These are phyloP conservation scores for Tachina grossa DNA, from an alignment of 2,888 invertebrate genomes.

Conservation along the genomic window DNA sequence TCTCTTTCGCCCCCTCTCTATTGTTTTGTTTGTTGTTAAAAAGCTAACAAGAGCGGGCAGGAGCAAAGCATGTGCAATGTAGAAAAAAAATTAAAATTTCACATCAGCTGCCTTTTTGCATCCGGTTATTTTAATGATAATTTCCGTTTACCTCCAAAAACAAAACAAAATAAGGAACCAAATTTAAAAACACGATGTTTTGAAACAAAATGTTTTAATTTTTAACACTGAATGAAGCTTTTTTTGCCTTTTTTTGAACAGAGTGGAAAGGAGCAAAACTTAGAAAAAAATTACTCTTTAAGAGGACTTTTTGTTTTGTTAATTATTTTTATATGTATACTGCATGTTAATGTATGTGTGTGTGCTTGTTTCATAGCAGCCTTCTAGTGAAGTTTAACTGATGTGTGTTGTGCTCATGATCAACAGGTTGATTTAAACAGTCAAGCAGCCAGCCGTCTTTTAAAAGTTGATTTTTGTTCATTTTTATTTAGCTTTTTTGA, in stretches of 20 bases:
- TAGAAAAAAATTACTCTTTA: constrained; percentile 17
- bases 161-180: constrained; percentile 55
- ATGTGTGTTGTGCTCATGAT: constrained; percentile 41
- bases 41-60: neutral
- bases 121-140: constrained; percentile 68
- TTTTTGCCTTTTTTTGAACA: neutral
- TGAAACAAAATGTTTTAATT: constrained; percentile 28
- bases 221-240: constrained; percentile 13
- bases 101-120: constrained; percentile 69
- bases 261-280: constrained; percentile 23
- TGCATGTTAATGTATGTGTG: neutral
- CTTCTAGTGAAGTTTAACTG: constrained; percentile 45
- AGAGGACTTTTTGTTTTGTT: constrained; percentile 46
- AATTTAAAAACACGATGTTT: constrained; percentile 33
- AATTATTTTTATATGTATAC: constrained; percentile 17
- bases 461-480: constrained; percentile 17
- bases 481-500: constrained; percentile 1
- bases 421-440: constrained; percentile 69
- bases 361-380: constrained; percentile 26
- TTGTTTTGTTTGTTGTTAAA: neutral
- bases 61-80: constrained; percentile 52
- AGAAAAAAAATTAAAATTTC: constrained; percentile 36
- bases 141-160: constrained; percentile 67
- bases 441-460: constrained; percentile 51
- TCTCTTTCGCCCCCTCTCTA: neutral